A percentile compares a stretch with the other conserved stretches of the same genome.
phyloP scores from a whole-genome alignment of 2,888 invertebrate genomes.

The Harmothoe impar region DNA sequence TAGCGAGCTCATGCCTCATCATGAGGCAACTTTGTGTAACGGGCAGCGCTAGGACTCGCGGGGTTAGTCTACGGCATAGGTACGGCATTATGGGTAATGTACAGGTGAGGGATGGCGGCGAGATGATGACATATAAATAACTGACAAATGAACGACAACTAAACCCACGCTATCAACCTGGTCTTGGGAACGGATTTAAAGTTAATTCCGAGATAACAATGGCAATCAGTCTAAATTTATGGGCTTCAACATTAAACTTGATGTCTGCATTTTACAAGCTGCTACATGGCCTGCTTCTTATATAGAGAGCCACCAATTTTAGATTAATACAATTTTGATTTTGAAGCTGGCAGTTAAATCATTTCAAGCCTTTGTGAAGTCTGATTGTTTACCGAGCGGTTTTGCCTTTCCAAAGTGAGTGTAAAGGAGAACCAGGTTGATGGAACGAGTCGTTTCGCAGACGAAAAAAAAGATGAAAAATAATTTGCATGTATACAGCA shows the following conservation, averaged over 20 bases:
- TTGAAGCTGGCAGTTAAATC: too few species aligned
- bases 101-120: conserved; percentile 50
- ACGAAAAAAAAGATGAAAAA: not conserved
- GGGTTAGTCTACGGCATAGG: not conserved
- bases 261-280: too few species aligned
- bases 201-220: too few species aligned
- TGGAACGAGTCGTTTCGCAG: not conserved
- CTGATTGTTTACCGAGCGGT: too few species aligned
- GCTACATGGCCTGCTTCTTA: too few species aligned
- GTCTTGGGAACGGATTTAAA: not conserved
- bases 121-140: conserved; percentile 47
- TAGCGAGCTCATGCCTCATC: not conserved
- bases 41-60: not conserved
- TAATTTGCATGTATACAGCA: not conserved
- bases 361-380: too few species aligned
- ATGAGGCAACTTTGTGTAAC: not conserved
- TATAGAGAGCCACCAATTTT: too few species aligned
- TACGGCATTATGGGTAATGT: conserved; percentile 18
- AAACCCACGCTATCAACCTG: not conserved
- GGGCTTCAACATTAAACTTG: too few species aligned
- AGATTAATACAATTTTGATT: too few species aligned
- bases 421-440: conserved; percentile 13
- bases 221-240: too few species aligned
- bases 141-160: not conserved
- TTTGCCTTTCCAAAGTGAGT: too few species aligned